These are phyloP conservation scores for Grapholita molesta DNA, from an alignment of 1,140 invertebrate genomes.

Conservation along the genomic window DNA sequence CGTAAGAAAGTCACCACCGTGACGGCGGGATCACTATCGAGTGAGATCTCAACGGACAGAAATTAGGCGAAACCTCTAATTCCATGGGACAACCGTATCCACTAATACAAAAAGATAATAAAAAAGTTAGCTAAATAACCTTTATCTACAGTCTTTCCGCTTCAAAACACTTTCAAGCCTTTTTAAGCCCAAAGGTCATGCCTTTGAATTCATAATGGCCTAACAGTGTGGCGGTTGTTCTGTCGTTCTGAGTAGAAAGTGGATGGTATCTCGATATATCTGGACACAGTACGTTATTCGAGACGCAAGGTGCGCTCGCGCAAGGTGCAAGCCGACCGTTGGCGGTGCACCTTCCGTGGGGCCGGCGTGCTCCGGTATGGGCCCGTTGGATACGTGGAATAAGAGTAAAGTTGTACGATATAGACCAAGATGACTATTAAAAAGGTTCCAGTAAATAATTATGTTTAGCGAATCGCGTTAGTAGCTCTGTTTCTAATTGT, in stretches of 20 bases:
- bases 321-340: slow-evolving; percentile 60
- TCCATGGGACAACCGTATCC: slow-evolving; percentile 60
- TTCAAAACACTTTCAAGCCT: not conserved
- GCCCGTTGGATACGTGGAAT: not conserved
- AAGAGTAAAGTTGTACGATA: not conserved
- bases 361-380: not conserved
- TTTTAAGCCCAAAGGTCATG: not conserved
- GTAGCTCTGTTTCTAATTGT: too few relatives aligned
- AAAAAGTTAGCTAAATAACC: slow-evolving; percentile 29
- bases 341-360: slow-evolving; percentile 30
- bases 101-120: slow-evolving; percentile 43
- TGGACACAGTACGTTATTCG: slow-evolving; percentile 39
- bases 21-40: slow-evolving; percentile 47
- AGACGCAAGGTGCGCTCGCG: slow-evolving; percentile 50
- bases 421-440: not conserved
- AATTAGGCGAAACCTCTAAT: slow-evolving; percentile 54
- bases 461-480: too few relatives aligned
- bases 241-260: slow-evolving; percentile 25
- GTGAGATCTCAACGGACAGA: slow-evolving; percentile 58
- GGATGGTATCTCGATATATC: slow-evolving; percentile 51
- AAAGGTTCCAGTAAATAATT: too few relatives aligned
- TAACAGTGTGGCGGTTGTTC: not conserved
- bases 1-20: slow-evolving; percentile 33
- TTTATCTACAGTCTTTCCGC: slow-evolving; percentile 8
- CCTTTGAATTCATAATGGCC: not conserved